These are phyloP conservation scores for Ceratina calcarata DNA, from an alignment of 1,140 invertebrate species.

Conservation along the genomic window DNA sequence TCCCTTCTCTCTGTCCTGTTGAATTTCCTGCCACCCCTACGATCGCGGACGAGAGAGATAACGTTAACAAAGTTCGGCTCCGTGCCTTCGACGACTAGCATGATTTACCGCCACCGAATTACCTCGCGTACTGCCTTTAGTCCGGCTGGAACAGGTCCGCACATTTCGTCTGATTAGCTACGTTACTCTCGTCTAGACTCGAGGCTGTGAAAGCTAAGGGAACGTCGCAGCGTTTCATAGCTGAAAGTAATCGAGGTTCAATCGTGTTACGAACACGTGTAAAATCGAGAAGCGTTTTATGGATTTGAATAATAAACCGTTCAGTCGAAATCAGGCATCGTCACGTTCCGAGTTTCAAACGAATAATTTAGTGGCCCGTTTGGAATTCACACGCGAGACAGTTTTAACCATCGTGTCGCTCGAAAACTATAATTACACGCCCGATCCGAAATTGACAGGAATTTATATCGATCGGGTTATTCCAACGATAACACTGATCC, in stretches of 20 bases:
- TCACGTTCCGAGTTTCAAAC: no score
- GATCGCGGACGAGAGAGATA: constrained; percentile 19
- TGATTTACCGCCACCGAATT: neutral
- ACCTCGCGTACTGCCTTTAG: neutral
- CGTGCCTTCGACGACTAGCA: neutral
- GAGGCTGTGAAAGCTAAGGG: no score
- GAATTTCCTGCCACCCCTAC: neutral
- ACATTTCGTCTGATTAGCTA: neutral
- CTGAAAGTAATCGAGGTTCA: no score
- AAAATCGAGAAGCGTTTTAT: no score
- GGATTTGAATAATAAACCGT: no score
- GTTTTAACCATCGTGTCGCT: neutral
- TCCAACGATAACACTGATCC: neutral
- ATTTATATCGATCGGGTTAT: constrained; percentile 11
- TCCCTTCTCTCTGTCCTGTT: neutral
- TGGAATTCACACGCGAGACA: neutral
- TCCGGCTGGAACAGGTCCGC: neutral
- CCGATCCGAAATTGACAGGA: neutral
- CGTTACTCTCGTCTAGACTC: no score
- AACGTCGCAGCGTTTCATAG: no score
- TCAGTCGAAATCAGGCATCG: no score
- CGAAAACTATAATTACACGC: neutral
- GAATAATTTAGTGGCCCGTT: no score
- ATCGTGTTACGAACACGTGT: no score
- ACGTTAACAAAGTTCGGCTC: constrained; percentile 22